Percentiles rank a stretch among this genome's conserved stretches.
Evolutionary conservation across 1,140 invertebrate species (phyloP).

Genomic region (Oppia nitens): DNA sequence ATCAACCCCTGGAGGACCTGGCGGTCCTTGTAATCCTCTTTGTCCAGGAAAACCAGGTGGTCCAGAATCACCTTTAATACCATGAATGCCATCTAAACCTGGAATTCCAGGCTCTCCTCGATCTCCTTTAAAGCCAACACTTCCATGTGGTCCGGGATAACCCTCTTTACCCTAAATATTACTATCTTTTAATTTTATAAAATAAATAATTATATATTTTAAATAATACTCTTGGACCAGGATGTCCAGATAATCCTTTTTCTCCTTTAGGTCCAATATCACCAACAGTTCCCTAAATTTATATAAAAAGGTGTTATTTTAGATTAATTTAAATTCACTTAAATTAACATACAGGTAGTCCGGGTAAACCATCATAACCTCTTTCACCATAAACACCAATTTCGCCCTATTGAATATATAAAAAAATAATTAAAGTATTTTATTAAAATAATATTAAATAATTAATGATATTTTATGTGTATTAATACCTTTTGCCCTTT

Average conservation of each 20-base stretch:
- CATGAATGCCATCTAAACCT: slow-evolving; percentile 24
- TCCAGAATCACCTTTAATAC: slow-evolving; percentile 1
- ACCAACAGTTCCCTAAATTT: slow-evolving; percentile 35
- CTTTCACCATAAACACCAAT: slow-evolving; percentile 17
- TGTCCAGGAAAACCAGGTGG: background rate
- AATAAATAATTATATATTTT: background rate
- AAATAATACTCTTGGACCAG: slow-evolving; percentile 23
- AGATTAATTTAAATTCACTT: no score
- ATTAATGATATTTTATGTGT: no score
- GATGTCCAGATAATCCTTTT: slow-evolving; percentile 29
- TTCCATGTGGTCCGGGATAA: background rate
- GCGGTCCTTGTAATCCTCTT: slow-evolving; percentile 15
- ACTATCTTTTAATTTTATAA: background rate
- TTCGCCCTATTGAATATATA: background rate
- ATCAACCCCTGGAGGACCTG: slow-evolving; percentile 27
- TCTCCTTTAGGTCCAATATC: slow-evolving; percentile 43
- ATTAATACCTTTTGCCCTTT: slow-evolving; percentile 1
- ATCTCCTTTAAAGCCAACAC: slow-evolving; percentile 13
- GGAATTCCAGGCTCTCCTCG: slow-evolving; percentile 12
- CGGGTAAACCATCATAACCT: slow-evolving; percentile 17
- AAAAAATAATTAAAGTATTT: no score
- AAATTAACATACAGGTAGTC: background rate
- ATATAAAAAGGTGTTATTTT: background rate
- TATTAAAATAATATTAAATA: no score
- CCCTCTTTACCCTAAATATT: background rate